phyloP scores from a whole-genome alignment of 2,888 invertebrate species.

The Acronicta aceris region DNA sequence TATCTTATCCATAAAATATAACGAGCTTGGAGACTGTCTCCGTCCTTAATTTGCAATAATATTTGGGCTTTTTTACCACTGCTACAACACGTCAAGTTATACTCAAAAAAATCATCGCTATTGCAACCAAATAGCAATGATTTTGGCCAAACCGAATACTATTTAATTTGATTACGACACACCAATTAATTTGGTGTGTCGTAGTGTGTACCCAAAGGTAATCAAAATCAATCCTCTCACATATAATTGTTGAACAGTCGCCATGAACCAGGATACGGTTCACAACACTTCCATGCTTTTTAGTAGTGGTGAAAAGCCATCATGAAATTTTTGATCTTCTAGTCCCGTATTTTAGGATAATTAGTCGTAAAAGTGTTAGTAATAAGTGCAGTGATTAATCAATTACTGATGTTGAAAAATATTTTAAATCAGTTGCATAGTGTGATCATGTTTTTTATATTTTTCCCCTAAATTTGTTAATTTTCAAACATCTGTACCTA shows the following conservation, averaged over 20 bases:
- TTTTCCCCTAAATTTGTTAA: conserved; percentile 35
- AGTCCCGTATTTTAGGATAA: conserved; percentile 75
- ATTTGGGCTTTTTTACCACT: conserved; percentile 32
- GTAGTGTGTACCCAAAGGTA: too few relatives aligned
- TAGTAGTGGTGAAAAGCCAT: conserved; percentile 32
- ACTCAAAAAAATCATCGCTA: too few relatives aligned
- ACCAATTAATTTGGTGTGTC: too few relatives aligned
- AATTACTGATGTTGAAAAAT: conserved; percentile 38
- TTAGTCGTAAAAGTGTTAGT: conserved; percentile 54
- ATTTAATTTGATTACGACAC: too few relatives aligned
- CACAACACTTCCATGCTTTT: conserved; percentile 10
- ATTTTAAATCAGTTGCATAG: conserved; percentile 39
- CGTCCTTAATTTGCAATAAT: conserved; percentile 72
- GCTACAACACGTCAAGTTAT: neutral
- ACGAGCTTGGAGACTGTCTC: conserved; percentile 76
- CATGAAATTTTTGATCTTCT: conserved; percentile 67
- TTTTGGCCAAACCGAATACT: too few relatives aligned
- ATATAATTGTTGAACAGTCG: neutral
- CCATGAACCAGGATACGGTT: neutral
- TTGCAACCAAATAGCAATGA: too few relatives aligned
- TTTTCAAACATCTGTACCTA: conserved; percentile 39
- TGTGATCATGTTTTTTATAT: conserved; percentile 31
- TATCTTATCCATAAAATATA: conserved; percentile 43
- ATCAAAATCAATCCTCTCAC: neutral
- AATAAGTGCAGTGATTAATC: conserved; percentile 57